Conservation (phyloP, 2,797 vertebrate species). For the Poeciliopsis gracilis region DNA sequence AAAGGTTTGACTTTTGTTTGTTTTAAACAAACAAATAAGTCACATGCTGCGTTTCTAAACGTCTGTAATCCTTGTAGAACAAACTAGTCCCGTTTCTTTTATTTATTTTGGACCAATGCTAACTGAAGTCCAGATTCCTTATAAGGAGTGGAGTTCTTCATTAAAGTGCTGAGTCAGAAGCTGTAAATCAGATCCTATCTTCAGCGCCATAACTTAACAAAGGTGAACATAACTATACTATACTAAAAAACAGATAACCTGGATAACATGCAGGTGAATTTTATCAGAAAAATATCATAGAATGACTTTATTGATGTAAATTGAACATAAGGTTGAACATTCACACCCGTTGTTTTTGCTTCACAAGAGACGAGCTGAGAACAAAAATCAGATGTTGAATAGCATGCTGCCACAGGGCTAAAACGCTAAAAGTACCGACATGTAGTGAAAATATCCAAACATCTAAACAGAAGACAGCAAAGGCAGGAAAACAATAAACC, state of each 20-base stretch:
- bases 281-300: not conserved
- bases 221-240: not conserved
- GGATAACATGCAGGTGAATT: not conserved
- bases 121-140: not conserved
- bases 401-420: not conserved
- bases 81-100: not conserved
- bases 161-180: constrained; percentile 3
- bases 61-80: not conserved
- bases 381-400: not conserved
- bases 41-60: not conserved
- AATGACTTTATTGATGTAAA: not conserved
- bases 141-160: not conserved
- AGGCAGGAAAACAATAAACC: not conserved
- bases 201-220: not conserved
- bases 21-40: not conserved
- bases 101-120: not conserved
- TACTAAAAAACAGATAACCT: not conserved
- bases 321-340: not conserved
- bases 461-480: not conserved
- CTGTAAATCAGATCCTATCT: not conserved
- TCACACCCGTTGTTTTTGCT: not conserved
- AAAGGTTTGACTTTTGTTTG: not conserved
- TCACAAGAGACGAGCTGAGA: not conserved
- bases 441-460: not conserved
- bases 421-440: not conserved